phyloP scores from a whole-genome alignment of 1,140 invertebrate species.

The Ruditapes philippinarum region DNA sequence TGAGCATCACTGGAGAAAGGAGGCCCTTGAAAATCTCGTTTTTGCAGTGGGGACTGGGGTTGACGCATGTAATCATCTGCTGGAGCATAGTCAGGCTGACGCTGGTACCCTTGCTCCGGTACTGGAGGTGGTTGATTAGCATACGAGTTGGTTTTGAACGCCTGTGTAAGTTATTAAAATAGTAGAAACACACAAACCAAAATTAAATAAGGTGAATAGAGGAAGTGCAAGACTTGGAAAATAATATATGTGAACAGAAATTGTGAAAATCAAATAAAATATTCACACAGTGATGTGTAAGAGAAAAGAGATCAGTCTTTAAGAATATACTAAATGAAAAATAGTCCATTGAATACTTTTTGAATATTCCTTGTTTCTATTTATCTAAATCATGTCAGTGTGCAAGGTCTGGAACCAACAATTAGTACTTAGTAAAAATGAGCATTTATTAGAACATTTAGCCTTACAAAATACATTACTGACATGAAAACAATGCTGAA shows the following conservation, averaged over 20 bases:
- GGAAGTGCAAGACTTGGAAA: not conserved
- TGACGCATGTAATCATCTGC: not conserved
- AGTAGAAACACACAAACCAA: not conserved
- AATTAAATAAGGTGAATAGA: not conserved
- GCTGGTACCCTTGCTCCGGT: not conserved
- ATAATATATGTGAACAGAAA: no score
- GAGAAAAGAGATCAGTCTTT: not conserved
- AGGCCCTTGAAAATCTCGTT: not conserved
- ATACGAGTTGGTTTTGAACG: conserved; percentile 41
- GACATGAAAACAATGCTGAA: no score
- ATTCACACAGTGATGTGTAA: not conserved
- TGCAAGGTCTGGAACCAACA: no score
- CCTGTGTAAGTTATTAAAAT: conserved; percentile 43
- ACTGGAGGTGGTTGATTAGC: conserved; percentile 4
- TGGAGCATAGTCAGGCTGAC: not conserved
- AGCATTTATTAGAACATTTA: no score
- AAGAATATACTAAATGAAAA: no score
- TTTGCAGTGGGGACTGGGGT: not conserved
- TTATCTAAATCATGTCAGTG: no score
- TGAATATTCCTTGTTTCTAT: no score
- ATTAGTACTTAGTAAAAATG: no score
- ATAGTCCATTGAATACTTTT: no score
- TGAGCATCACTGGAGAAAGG: not conserved
- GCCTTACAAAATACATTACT: no score
- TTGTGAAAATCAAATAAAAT: no score